Percentiles rank a stretch among this genome's conserved stretches.
phyloP scores from a whole-genome alignment of 2,113 vertebrate species.

The Datnioides undecimradiatus region DNA sequence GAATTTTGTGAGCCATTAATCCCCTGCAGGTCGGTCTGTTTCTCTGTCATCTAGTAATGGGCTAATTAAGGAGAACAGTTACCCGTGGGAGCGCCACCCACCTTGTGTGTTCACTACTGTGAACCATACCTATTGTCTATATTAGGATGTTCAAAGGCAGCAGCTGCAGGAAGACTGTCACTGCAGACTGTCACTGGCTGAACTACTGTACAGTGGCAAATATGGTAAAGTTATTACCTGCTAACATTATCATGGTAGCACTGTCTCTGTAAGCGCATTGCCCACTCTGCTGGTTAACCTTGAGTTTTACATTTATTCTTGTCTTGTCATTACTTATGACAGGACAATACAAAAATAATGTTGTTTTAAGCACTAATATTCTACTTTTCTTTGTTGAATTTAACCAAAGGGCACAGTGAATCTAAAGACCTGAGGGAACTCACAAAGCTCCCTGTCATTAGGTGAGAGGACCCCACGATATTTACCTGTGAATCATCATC shows the following conservation, averaged over 20 bases:
- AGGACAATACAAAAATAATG: too few relatives aligned
- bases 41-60: slow-evolving; percentile 60
- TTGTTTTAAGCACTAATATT: too few relatives aligned
- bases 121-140: slow-evolving; percentile 31
- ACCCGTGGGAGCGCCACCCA: slow-evolving; percentile 67
- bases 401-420: background rate
- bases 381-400: background rate
- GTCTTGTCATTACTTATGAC: too few relatives aligned
- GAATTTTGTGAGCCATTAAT: slow-evolving; percentile 70
- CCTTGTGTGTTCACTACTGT: background rate
- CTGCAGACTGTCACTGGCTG: too few relatives aligned
- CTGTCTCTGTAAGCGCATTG: too few relatives aligned
- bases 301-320: too few relatives aligned
- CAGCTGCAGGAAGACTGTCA: background rate
- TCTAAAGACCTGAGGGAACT: slow-evolving; percentile 2
- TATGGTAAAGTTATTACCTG: too few relatives aligned
- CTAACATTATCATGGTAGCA: too few relatives aligned
- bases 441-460: slow-evolving; percentile 8
- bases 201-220: too few relatives aligned
- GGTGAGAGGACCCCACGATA: background rate
- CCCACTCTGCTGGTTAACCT: too few relatives aligned
- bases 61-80: slow-evolving; percentile 72
- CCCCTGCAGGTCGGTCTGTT: slow-evolving; percentile 42
- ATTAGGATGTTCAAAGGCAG: slow-evolving; percentile 22
- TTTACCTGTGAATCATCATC: background rate